phyloP scores from a whole-genome alignment of 2,888 invertebrate genomes.

The Melanotus villosus region DNA sequence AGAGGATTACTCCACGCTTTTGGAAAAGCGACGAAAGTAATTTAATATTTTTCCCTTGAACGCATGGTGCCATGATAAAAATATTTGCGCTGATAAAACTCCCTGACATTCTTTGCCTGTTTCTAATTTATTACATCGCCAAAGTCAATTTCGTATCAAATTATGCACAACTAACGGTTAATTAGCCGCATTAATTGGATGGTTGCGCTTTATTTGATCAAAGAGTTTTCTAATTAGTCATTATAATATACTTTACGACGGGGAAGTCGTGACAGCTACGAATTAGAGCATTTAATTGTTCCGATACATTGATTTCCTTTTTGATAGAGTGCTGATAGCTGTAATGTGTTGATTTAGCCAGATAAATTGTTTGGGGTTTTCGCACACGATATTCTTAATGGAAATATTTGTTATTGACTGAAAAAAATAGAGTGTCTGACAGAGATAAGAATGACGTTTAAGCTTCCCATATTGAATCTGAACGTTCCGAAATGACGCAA shows the following conservation, averaged over 20 bases:
- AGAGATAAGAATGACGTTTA: too few relatives aligned
- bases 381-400: too few relatives aligned
- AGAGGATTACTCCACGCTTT: conserved; percentile 5
- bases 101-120: not conserved
- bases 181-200: conserved; percentile 13
- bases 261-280: not conserved
- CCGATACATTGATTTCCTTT: conserved; percentile 4
- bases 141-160: not conserved
- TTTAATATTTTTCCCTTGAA: not conserved
- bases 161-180: conserved; percentile 18
- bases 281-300: not conserved
- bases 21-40: not conserved
- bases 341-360: not conserved
- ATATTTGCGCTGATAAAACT: conserved; percentile 1
- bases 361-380: not conserved
- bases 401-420: too few relatives aligned
- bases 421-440: too few relatives aligned
- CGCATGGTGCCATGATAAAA: not conserved
- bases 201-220: conserved; percentile 10
- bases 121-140: not conserved
- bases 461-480: too few relatives aligned
- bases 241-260: conserved; percentile 6
- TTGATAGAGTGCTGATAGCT: not conserved
- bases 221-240: conserved; percentile 11
- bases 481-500: too few relatives aligned